phyloP scores from a whole-genome alignment of 37 sponge, comb jelly and placozoan genomes.

The Theonella swinhoei region DNA sequence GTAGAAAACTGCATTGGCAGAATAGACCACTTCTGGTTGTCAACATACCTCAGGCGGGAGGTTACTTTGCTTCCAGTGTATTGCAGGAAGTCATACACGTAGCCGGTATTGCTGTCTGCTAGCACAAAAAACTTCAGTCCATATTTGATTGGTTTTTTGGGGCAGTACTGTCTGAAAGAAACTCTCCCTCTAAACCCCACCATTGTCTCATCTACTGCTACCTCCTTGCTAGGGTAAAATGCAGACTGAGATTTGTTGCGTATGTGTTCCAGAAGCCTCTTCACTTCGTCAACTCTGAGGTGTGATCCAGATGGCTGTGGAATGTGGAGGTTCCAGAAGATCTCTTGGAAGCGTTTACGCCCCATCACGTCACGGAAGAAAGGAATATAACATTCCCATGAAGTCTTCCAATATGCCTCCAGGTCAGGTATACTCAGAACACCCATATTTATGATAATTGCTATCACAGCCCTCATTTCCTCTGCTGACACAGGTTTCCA shows the following conservation, averaged over 20 bases:
- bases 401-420: not conserved
- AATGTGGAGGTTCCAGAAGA: conserved; percentile 3
- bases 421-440: conserved; percentile 23
- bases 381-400: conserved; percentile 1
- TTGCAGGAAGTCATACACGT: not conserved
- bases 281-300: not conserved
- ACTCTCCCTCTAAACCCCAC: conserved; percentile 14
- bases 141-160: conserved; percentile 13
- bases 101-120: not conserved
- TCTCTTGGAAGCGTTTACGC: conserved; percentile 12
- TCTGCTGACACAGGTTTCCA: not conserved
- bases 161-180: conserved; percentile 8
- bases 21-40: no score
- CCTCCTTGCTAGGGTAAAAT: not conserved
- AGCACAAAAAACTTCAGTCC: conserved; percentile 14
- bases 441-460: not conserved
- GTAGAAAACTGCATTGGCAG: no score
- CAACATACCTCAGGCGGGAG: no score
- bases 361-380: not conserved
- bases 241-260: not conserved
- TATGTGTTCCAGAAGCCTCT: not conserved
- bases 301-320: not conserved
- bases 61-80: no score
- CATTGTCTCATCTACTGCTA: conserved; percentile 17
- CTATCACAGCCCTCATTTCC: not conserved